Base-by-base conservation (phyloP, 2,888 invertebrate genomes). In the Atrina japonica region DNA sequence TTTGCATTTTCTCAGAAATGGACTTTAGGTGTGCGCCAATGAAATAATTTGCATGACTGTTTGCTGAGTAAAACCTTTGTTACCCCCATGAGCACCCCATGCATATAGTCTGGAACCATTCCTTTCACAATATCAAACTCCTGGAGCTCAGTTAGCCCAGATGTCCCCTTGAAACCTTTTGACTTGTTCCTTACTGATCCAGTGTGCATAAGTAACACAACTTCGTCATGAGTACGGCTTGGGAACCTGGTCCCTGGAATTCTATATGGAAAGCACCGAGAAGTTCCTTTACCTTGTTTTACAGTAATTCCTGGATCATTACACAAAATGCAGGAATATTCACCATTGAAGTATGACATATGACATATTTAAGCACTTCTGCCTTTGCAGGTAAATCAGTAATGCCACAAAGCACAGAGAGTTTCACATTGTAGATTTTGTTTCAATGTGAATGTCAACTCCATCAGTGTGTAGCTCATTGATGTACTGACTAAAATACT, bases 301-400 rank as follows among this genome's bases (percentile, higher is more conserved):
- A 73, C 73, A 3, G 27, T 40, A 18, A 41, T 35, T 14, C 79
- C 79, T 43, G 75, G 61, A 23, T 78, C 77, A 56, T 81, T 79
- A 70, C 77, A 81, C 0, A 70, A 69, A 2, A 75, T 73, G 47
- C 79, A 81, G 9, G 70, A 75, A 23, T 73, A 16, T 35, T 29
- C 2, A 2, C 79, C 79, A 78, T 81, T 81, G 63, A 40, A 70
- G 2, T 53, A 52, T 16, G 74, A 68, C 79, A 81, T 81, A 47
- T 79, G n/a, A n/a, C n/a, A n/a, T n/a, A n/a, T n/a, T n/a, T 79
- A 23, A 81, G 35, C 1, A 73, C 53, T 14, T 43, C 58, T 40
- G 76, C 78, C 56, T 78, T 81, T 40, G 81, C 78, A 40, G 60
- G 76, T 29, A 78, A 53, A 55, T 78, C 80, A n/a, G 66, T 16